Base-by-base conservation (phyloP, 2,888 invertebrate species). In the Allygus modestus region DNA sequence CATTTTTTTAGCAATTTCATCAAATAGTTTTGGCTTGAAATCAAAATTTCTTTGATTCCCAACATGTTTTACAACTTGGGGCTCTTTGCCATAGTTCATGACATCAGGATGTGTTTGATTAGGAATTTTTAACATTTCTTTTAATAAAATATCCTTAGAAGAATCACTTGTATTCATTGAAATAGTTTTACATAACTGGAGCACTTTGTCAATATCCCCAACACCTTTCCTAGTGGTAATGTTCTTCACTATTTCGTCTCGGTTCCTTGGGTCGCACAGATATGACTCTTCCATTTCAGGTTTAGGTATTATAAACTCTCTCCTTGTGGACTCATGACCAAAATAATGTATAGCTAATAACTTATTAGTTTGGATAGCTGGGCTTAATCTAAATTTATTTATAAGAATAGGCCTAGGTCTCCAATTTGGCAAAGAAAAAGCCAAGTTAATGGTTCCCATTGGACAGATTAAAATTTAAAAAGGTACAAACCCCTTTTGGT, bases 31-130 rank as follows among this genome's bases (percentile, higher is more conserved):
- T 87, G 92, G 90, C 41, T 90, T 88, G 84, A 89, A 89, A 20
- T 89, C 88, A 89, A 92, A 94, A 77, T 90, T 88, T 86, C 89
- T 91, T 87, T 92, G 92, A 0, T 90, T 84, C 69, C 94, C 94
- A 83, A 93, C 91, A 87, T 91, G 89, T 86, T 91, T 92, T 11
- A 96, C 86, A 81, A 94, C 87, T 86, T 90, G 90, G 0, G 95
- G 94, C 71, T 93, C 91, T n/a, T 93, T 91, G 1, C 91, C 92
- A 89, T 94, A 94, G 1, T 91, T 86, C 54, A 90, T 88, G 0
- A 96, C 92, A 11, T 90, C 89, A 0, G 95, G 95, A 90, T 97
- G 95, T 5, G 96, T 95, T 87, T 89, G 91, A 90, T 97, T 97
- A 0, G 97, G 97, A 86, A 97, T 92, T 90, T 91, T 93, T 81